Evolutionary conservation across 2,113 vertebrate species (phyloP).

Genomic region (Cinclus cinclus): DNA sequence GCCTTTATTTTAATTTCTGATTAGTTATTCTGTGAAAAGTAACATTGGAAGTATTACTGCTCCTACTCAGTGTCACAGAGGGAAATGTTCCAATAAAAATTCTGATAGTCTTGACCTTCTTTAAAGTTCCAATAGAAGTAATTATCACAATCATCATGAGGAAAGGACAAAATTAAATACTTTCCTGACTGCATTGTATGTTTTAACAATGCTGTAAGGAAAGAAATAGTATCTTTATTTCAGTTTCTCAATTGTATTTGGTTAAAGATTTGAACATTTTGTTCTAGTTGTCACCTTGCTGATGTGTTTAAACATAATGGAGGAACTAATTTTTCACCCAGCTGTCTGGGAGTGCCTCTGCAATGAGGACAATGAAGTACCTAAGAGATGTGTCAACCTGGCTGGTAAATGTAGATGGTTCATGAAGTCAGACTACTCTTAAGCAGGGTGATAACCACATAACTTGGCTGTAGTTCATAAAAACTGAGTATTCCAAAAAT

Average conservation of each 20-base stretch:
- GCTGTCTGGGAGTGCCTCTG: not conserved
- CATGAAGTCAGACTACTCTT: not conserved
- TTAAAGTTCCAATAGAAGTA: not conserved
- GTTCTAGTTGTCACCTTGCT: not conserved
- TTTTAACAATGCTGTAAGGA: not conserved
- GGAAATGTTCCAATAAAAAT: not conserved
- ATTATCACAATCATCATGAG: not conserved
- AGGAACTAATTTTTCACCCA: not conserved
- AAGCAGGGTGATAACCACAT: not conserved
- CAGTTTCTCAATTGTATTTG: not conserved
- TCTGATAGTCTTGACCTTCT: not conserved
- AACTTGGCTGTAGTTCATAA: not conserved
- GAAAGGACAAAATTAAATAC: not conserved
- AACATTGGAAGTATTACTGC: not conserved
- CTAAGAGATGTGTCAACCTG: not conserved
- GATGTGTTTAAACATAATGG: not conserved
- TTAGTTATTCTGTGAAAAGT: not conserved
- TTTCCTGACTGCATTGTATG: not conserved
- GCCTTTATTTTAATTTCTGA: not conserved
- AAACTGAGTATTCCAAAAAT: not conserved
- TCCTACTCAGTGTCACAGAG: not conserved
- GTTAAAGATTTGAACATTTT: not conserved
- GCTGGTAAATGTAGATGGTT: not conserved
- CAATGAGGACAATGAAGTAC: not conserved
- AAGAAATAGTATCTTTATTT: not conserved